phyloP scores from a whole-genome alignment of 2,797 vertebrate genomes.

The Pseudopleuronectes americanus region DNA sequence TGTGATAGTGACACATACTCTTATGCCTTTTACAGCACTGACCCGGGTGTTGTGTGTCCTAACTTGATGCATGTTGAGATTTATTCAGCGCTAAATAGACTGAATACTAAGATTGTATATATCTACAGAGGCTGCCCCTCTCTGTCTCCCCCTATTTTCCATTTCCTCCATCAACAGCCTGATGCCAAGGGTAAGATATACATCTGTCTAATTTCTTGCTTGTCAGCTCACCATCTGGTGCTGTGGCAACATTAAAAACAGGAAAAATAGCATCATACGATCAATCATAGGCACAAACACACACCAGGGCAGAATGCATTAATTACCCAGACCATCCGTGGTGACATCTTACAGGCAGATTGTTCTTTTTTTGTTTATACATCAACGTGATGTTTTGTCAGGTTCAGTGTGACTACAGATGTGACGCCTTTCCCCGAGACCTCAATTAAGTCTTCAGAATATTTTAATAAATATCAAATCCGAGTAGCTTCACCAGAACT shows the following conservation, averaged over 20 bases:
- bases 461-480: neutral
- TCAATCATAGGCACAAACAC: constrained; percentile 41
- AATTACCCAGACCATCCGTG: constrained; percentile 15
- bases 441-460: neutral
- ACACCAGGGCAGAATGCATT: neutral
- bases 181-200: constrained; percentile 70
- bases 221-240: constrained; percentile 79
- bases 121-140: constrained; percentile 31
- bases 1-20: neutral
- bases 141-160: constrained; percentile 36
- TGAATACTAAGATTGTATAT: constrained; percentile 24
- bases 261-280: constrained; percentile 47
- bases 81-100: constrained; percentile 24
- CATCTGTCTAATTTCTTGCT: constrained; percentile 81
- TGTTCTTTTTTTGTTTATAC: constrained; percentile 22
- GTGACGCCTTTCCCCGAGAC: neutral
- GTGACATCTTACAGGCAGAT: constrained; percentile 7
- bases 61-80: neutral
- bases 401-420: neutral
- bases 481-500: neutral
- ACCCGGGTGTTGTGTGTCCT: neutral
- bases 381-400: constrained; percentile 11
- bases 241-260: constrained; percentile 66
- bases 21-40: constrained; percentile 1
- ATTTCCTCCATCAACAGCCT: constrained; percentile 32